Evolutionary conservation across 2,113 vertebrate genomes (phyloP).

Genomic region (Phaethon lepturus): DNA sequence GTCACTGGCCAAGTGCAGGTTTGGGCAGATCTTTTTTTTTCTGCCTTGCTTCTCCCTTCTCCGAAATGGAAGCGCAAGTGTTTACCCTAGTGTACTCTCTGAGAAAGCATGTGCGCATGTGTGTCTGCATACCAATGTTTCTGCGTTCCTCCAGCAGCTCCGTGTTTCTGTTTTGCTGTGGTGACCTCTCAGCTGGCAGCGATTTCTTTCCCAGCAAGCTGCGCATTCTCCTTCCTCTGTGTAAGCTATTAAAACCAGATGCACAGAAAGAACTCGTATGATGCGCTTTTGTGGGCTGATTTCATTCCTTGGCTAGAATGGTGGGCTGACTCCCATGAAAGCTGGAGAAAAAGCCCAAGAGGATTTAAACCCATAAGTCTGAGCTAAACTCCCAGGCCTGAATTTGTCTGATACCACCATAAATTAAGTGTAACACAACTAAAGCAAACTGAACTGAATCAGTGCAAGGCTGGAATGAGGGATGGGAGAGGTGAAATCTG

Average conservation of each 20-base stretch:
- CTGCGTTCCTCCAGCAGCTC: background rate
- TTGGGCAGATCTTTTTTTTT: background rate
- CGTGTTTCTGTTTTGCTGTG: background rate
- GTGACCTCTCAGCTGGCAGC: background rate
- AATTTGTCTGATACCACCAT: background rate
- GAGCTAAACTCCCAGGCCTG: background rate
- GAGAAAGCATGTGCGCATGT: background rate
- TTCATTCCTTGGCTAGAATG: background rate
- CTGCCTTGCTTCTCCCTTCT: background rate
- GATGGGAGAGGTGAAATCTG: background rate
- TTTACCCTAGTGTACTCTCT: background rate
- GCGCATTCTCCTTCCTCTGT: background rate
- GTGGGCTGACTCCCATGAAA: background rate
- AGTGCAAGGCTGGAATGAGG: background rate
- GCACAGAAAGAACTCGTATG: background rate
- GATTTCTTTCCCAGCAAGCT: constrained; percentile 25
- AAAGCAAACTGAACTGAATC: background rate
- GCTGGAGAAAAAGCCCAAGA: background rate
- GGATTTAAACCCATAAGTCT: background rate
- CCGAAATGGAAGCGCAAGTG: background rate
- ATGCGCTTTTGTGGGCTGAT: background rate
- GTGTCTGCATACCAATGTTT: background rate
- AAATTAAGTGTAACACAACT: background rate
- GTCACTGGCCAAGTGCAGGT: background rate
- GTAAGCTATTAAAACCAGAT: background rate